Evolutionary conservation across 1,140 invertebrate genomes (phyloP).

Genomic region (Drosophila sechellia): DNA sequence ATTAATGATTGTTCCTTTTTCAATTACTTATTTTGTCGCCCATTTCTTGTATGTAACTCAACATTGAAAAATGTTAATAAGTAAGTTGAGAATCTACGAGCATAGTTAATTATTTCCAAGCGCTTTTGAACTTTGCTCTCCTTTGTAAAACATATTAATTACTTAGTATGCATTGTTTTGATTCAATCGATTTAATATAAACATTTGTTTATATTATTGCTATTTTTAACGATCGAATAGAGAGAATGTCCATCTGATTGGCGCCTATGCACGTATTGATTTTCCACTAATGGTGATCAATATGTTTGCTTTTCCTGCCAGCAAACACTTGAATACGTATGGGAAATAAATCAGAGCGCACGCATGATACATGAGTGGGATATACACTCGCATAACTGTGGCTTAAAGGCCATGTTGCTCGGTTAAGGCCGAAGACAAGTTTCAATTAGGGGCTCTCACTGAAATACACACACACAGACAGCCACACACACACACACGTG

Average conservation of each 20-base stretch:
- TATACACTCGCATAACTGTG: not conserved
- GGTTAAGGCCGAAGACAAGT: slow-evolving; percentile 18
- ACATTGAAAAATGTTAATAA: not conserved
- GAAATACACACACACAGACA: not conserved
- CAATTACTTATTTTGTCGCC: not conserved
- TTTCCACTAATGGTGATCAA: slow-evolving; percentile 10
- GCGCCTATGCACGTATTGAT: not conserved
- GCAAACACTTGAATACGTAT: not conserved
- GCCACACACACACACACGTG: slow-evolving; percentile 11
- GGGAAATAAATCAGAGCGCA: slow-evolving; percentile 9
- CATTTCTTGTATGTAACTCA: not conserved
- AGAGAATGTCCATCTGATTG: too few species aligned
- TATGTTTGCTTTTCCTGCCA: slow-evolving; percentile 3
- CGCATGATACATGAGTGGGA: slow-evolving; percentile 9
- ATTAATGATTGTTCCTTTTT: not conserved
- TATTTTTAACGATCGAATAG: not conserved
- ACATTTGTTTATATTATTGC: too few species aligned
- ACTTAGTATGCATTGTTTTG: too few species aligned
- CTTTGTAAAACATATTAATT: too few species aligned
- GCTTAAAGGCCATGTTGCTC: slow-evolving; percentile 9
- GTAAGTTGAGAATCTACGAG: too few species aligned
- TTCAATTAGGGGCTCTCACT: slow-evolving; percentile 24
- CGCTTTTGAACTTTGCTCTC: too few species aligned
- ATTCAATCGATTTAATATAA: too few species aligned
- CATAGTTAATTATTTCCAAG: too few species aligned